Evolutionary conservation across 1,140 invertebrate genomes (phyloP).

Genomic region (Fopius arisanus): DNA sequence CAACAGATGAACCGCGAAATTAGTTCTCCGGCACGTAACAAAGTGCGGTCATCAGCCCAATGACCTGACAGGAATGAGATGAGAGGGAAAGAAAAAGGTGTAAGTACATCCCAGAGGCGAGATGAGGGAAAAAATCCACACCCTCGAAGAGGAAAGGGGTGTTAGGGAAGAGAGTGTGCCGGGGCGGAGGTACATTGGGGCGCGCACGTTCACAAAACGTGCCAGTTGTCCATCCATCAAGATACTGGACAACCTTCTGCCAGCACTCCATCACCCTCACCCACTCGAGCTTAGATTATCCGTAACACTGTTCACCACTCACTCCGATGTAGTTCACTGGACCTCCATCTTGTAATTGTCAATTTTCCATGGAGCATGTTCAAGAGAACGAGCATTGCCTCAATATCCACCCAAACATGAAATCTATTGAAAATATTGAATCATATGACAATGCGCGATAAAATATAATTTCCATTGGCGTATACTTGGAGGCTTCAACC

Average conservation of each 20-base stretch:
- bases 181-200: slow-evolving; percentile 29
- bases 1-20: not conserved
- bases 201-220: slow-evolving; percentile 34
- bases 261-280: slow-evolving; percentile 45
- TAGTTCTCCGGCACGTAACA: slow-evolving; percentile 5
- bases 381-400: not conserved
- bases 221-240: slow-evolving; percentile 46
- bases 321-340: slow-evolving; percentile 24
- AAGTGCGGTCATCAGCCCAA: slow-evolving; percentile 7
- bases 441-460: too few relatives aligned
- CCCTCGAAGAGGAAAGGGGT: not conserved
- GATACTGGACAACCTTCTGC: slow-evolving; percentile 42
- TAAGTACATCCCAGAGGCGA: slow-evolving; percentile 21
- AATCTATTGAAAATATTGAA: too few relatives aligned
- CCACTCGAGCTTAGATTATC: slow-evolving; percentile 43
- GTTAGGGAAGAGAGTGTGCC: slow-evolving; percentile 10
- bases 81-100: not conserved
- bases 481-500: too few relatives aligned
- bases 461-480: too few relatives aligned
- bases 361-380: slow-evolving; percentile 8
- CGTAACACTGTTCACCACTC: slow-evolving; percentile 31
- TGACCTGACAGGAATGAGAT: slow-evolving; percentile 7
- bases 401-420: too few relatives aligned
- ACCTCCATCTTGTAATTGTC: slow-evolving; percentile 29
- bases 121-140: slow-evolving; percentile 28